phyloP scores from a whole-genome alignment of 1,140 invertebrate genomes.

The Heliconius congener region DNA sequence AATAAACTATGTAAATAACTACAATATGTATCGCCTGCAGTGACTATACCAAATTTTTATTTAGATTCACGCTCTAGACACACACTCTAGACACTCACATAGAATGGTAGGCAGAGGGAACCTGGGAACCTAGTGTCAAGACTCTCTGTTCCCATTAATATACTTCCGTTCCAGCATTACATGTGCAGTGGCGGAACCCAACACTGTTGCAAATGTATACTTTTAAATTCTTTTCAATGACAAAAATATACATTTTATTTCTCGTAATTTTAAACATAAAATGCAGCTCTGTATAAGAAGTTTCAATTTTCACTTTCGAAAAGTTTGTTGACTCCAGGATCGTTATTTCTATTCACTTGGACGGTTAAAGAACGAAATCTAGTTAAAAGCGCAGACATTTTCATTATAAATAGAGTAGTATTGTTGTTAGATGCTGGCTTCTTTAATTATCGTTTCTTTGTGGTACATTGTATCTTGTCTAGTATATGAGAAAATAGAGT shows the following conservation, averaged over 20 bases:
- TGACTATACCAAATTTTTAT: too few species aligned
- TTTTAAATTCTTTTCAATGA: too few species aligned
- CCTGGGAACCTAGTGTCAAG: too few species aligned
- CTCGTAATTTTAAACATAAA: background rate
- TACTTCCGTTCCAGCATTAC: too few species aligned
- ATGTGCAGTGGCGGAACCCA: too few species aligned
- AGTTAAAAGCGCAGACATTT: slow-evolving; percentile 22
- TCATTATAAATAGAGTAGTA: slow-evolving; percentile 26
- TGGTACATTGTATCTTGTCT: background rate
- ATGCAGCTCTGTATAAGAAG: background rate
- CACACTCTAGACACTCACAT: too few species aligned
- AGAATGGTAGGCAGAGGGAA: too few species aligned
- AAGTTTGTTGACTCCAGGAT: slow-evolving; percentile 49
- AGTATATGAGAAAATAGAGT: background rate
- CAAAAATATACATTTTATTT: too few species aligned
- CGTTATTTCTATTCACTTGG: slow-evolving; percentile 52
- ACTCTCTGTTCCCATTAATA: too few species aligned
- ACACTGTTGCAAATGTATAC: too few species aligned
- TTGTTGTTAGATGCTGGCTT: background rate
- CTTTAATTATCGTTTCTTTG: background rate
- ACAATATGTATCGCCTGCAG: too few species aligned
- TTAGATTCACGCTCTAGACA: too few species aligned
- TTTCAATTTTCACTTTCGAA: slow-evolving; percentile 26
- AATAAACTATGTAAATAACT: background rate
- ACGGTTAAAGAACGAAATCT: slow-evolving; percentile 42